A percentile compares a stretch with the other conserved stretches of the same genome.
Evolutionary conservation across 2,113 vertebrate genomes (phyloP).

Genomic region (Lepus europaeus): DNA sequence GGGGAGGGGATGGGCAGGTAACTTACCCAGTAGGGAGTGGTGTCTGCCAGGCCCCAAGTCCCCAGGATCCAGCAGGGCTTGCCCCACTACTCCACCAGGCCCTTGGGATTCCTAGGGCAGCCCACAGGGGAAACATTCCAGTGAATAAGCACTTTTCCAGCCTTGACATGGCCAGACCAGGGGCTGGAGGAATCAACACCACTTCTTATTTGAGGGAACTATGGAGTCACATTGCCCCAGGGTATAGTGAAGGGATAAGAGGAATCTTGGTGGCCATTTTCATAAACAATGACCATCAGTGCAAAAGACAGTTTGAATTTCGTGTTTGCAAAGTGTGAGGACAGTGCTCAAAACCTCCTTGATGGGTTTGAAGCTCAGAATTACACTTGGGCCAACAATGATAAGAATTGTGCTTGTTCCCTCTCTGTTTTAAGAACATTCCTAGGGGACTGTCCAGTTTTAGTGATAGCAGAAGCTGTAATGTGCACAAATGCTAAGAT

Average conservation of each 20-base stretch:
- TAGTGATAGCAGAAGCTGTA: neutral
- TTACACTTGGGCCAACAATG: neutral
- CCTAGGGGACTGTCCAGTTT: neutral
- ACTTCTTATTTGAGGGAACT: neutral
- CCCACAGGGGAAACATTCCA: neutral
- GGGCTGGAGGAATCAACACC: neutral
- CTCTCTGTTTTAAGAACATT: neutral
- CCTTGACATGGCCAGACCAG: neutral
- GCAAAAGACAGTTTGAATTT: slow-evolving; percentile 23
- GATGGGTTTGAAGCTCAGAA: neutral
- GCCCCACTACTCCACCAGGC: neutral
- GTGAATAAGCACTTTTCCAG: neutral
- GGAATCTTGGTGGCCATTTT: neutral
- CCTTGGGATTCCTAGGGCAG: neutral
- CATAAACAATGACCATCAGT: neutral
- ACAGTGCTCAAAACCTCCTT: slow-evolving; percentile 13
- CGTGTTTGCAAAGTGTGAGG: neutral
- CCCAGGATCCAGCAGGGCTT: neutral
- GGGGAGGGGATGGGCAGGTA: neutral
- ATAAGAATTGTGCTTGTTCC: neutral
- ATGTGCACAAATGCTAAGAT: neutral
- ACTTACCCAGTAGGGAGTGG: neutral
- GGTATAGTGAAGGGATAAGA: neutral
- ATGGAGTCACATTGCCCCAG: neutral
- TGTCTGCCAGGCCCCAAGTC: neutral